Percentiles rank a stretch among this genome's conserved stretches.
These are phyloP conservation scores for Phaenicophaeus curvirostris DNA, from an alignment of 2,797 vertebrate genomes.

Conservation along the genomic window DNA sequence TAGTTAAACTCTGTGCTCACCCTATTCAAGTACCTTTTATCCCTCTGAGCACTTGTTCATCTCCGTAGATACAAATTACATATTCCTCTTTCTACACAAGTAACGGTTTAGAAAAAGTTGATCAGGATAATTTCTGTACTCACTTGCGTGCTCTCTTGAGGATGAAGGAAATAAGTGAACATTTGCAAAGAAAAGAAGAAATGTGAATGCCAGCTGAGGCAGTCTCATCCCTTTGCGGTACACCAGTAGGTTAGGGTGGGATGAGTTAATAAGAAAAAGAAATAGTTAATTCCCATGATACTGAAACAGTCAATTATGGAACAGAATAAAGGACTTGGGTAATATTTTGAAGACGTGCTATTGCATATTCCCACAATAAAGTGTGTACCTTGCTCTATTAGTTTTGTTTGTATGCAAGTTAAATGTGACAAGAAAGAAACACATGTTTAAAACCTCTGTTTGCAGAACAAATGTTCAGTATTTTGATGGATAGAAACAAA, in stretches of 20 bases:
- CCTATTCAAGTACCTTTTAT: not conserved
- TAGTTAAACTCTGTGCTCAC: not conserved
- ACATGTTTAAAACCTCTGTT: not conserved
- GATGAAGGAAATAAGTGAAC: not conserved
- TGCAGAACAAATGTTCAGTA: not conserved
- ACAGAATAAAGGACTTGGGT: not conserved
- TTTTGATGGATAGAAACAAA: not conserved
- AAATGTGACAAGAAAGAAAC: not conserved
- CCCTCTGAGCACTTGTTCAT: not conserved
- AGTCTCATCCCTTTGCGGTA: not conserved
- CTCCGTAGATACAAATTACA: not conserved
- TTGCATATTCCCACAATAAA: not conserved
- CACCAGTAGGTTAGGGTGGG: not conserved
- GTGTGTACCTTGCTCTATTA: not conserved
- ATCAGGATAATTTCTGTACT: not conserved
- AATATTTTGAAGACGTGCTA: not conserved
- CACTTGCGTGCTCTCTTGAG: not conserved
- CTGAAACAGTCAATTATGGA: not conserved
- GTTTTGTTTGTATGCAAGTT: not conserved
- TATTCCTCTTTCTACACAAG: not conserved
- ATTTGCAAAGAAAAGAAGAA: not conserved
- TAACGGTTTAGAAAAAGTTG: not conserved
- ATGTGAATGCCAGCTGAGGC: not conserved
- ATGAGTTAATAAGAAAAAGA: not conserved
- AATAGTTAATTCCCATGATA: not conserved